These are phyloP conservation scores for Meloidogyne hapla DNA, from an alignment of 1,140 invertebrate species.

Conservation along the genomic window DNA sequence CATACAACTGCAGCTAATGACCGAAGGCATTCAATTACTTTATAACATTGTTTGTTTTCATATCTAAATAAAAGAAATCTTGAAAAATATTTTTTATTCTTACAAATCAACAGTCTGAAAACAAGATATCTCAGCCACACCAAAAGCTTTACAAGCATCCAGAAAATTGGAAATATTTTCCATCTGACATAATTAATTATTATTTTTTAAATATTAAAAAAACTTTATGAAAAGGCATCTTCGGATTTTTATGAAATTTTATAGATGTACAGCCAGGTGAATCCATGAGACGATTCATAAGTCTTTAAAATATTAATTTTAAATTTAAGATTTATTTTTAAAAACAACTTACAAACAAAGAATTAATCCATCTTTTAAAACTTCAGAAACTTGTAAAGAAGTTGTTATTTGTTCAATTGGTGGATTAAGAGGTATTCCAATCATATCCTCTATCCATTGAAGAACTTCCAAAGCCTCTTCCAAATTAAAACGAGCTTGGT, in stretches of 20 bases:
- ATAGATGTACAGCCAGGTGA: slow-evolving; percentile 32
- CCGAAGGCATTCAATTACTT: slow-evolving; percentile 64
- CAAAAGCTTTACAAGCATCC: slow-evolving; percentile 70
- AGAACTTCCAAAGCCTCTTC: slow-evolving; percentile 67
- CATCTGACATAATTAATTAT: slow-evolving; percentile 65
- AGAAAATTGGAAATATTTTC: slow-evolving; percentile 73
- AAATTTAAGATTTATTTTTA: slow-evolving; percentile 22
- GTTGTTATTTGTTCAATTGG: slow-evolving; percentile 63
- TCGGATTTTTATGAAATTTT: slow-evolving; percentile 52
- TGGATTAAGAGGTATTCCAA: slow-evolving; percentile 64
- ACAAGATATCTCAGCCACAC: slow-evolving; percentile 69
- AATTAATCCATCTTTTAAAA: slow-evolving; percentile 68
- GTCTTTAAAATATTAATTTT: slow-evolving; percentile 41
- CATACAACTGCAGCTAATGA: slow-evolving; percentile 59
- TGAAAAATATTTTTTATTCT: background rate
- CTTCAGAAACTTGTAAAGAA: slow-evolving; percentile 67
- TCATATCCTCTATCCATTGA: slow-evolving; percentile 67
- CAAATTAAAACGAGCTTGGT: slow-evolving; percentile 69
- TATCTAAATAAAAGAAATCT: slow-evolving; percentile 47
- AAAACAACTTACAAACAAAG: slow-evolving; percentile 67
- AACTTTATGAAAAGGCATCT: slow-evolving; percentile 63
- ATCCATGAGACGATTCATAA: slow-evolving; percentile 45
- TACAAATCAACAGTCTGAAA: slow-evolving; percentile 74
- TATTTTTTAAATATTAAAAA: background rate
- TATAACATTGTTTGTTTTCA: slow-evolving; percentile 72